phyloP scores from a whole-genome alignment of 2,888 invertebrate species.

The Trissolcus brochymenae region DNA sequence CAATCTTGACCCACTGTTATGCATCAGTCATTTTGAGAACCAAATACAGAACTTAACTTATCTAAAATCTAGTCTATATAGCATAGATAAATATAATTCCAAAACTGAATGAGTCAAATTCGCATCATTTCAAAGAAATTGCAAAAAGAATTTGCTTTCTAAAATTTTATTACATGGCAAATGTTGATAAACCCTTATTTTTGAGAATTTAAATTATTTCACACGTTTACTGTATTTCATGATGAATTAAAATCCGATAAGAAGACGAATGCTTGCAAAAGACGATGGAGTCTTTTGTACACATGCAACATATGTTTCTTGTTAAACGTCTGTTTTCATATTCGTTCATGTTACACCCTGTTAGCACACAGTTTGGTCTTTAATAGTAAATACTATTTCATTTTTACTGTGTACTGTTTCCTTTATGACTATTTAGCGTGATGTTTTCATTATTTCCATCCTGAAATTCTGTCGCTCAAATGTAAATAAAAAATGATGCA shows the following conservation, averaged over 20 bases:
- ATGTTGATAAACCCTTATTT: too few species aligned
- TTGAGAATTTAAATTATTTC: too few species aligned
- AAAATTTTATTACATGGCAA: too few species aligned
- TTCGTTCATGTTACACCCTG: not conserved
- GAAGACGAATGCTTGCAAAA: too few species aligned
- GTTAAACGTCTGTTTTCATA: constrained; percentile 2
- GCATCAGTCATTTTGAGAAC: constrained; percentile 18
- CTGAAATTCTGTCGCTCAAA: too few species aligned
- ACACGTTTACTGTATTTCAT: too few species aligned
- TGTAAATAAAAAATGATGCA: too few species aligned
- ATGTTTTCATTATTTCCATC: too few species aligned
- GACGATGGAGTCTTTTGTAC: constrained; percentile 6
- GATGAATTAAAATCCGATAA: not conserved
- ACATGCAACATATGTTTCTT: constrained; percentile 15
- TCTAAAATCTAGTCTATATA: constrained; percentile 9
- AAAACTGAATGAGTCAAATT: too few species aligned
- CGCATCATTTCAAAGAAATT: too few species aligned
- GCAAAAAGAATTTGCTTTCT: too few species aligned
- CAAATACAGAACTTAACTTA: constrained; percentile 23
- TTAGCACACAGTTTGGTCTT: constrained; percentile 11
- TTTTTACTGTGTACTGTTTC: not conserved
- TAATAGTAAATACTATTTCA: not conserved
- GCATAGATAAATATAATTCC: constrained; percentile 3
- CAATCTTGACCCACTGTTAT: constrained; percentile 39
- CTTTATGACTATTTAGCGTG: not conserved